phyloP scores from a whole-genome alignment of 2,797 vertebrate genomes.

The Stomatorhinus walkeri region DNA sequence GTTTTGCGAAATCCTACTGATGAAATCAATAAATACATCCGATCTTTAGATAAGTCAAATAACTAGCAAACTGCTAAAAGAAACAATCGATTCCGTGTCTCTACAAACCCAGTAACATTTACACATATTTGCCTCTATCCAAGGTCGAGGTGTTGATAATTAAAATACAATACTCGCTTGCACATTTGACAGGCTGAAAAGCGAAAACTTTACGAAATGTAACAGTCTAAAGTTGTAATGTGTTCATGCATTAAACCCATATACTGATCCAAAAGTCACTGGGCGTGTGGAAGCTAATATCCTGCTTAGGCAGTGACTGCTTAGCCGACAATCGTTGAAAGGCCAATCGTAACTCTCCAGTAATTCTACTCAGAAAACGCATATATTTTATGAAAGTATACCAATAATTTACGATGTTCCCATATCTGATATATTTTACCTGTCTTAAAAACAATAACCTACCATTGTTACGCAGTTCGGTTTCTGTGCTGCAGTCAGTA shows the following conservation, averaged over 20 bases:
- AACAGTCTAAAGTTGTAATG: background rate
- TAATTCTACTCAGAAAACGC: background rate
- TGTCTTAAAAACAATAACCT: conserved; percentile 5
- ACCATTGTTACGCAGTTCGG: conserved; percentile 20
- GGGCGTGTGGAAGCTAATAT: background rate
- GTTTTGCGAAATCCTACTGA: background rate
- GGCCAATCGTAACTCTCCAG: background rate
- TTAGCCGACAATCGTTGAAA: background rate
- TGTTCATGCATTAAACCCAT: background rate
- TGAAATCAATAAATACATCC: background rate
- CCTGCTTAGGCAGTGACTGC: background rate
- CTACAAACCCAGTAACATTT: background rate
- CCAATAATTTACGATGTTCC: background rate
- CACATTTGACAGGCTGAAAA: background rate
- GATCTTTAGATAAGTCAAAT: background rate
- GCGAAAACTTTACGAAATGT: background rate
- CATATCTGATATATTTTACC: background rate
- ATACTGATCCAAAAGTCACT: background rate
- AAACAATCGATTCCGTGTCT: background rate
- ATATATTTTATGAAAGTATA: background rate
- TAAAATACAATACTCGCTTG: background rate
- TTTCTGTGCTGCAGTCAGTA: background rate
- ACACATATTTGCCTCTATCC: background rate
- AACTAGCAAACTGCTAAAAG: background rate
- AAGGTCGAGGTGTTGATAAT: background rate